Evolutionary conservation across 2,888 invertebrate genomes (phyloP).

Genomic region (Agrochola lychnidis): DNA sequence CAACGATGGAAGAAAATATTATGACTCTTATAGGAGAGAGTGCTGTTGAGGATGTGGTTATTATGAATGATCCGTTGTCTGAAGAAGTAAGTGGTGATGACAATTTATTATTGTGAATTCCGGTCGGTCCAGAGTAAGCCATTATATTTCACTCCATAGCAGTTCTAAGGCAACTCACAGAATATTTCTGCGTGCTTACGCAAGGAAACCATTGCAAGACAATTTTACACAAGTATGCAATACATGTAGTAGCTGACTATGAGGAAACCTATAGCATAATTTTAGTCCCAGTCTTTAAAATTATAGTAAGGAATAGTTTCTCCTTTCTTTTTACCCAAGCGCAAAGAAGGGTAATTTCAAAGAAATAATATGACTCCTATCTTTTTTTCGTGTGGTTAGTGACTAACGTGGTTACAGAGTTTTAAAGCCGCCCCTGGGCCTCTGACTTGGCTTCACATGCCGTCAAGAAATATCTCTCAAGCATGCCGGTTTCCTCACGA

Average conservation of each 20-base stretch:
- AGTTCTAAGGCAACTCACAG: neutral
- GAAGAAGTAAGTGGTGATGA: conserved; percentile 64
- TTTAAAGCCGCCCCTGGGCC: too few species aligned
- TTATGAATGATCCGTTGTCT: conserved; percentile 77
- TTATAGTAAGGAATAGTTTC: neutral
- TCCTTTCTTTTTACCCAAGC: neutral
- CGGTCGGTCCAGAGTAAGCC: neutral
- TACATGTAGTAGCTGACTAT: neutral
- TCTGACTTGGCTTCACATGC: too few species aligned
- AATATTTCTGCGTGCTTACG: neutral
- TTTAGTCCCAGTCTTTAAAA: neutral
- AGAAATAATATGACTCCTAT: neutral
- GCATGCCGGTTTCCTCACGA: too few species aligned
- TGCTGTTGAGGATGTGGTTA: conserved; percentile 73
- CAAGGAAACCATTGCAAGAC: neutral
- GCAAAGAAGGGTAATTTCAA: neutral
- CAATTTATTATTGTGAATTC: neutral
- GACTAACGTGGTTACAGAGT: too few species aligned
- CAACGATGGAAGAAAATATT: conserved; percentile 77
- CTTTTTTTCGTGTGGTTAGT: too few species aligned
- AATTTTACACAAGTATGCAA: neutral
- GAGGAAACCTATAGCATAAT: too few species aligned
- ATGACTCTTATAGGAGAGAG: conserved; percentile 77
- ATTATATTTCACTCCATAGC: neutral
- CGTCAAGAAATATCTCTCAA: too few species aligned